Base-by-base conservation (phyloP, 2,797 vertebrate species). In the Labroides dimidiatus region DNA sequence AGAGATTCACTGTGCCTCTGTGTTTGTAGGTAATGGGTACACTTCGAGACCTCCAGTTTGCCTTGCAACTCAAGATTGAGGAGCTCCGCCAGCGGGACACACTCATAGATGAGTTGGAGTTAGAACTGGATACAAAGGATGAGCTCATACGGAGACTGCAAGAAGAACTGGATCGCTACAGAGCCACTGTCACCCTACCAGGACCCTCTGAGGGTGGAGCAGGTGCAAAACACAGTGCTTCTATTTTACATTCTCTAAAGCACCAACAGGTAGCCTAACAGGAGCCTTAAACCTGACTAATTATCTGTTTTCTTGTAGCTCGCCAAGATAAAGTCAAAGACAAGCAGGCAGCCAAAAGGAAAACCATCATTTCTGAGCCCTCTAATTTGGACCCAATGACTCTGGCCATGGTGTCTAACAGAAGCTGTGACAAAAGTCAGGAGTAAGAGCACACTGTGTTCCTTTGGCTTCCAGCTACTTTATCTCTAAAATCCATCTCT, bases 51-150 rank as follows among this genome's bases (percentile, higher is more conserved):
- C 93, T 95, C 47, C 94, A 95, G 65, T 95, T 94, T 77, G 94
- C 94, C 41, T 84, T 95, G 55, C 94, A 95, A 69, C 81, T 94
- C 21, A 95, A 95, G 83, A 94, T 95, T 9, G 94, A 95, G 78
- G 94, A 95, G 91, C 92, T 95, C 51, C 92, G 94, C n/a, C 94
- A 95, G 80, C 89, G 94, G 50, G 94, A 95, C 85, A 90, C 93
- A 0, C 88, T 95, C 4, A 95, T 95, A 55, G 94, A 95, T 58
- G 94, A 95, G 81, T 80, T 95, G 20, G 94, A 95, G 82, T 80
- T 94, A 55, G 94, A 95, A 81, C 70, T 95, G 63, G 94, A 95
- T 27, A 90, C 94, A 11, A 95, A 95, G 80, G 94, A 95, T 66
- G 94, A 95, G 60, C 92, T 95, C 39, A 95, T 95, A 43, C 92